phyloP scores from a whole-genome alignment of 37 sponge, comb jelly and placozoan genomes.

The Theonella swinhoei region DNA sequence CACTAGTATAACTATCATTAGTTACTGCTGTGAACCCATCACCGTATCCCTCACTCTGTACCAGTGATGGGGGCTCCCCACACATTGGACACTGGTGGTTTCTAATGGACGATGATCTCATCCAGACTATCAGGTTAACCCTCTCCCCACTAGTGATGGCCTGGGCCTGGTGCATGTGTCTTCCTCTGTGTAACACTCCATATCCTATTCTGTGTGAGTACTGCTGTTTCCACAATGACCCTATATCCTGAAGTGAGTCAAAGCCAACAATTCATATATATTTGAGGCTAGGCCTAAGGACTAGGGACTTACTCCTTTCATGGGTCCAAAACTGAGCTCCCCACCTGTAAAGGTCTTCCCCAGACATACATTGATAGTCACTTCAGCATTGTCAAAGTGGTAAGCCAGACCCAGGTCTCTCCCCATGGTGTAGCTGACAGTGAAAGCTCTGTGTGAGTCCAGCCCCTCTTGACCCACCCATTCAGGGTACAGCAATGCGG shows the following conservation, averaged over 20 bases:
- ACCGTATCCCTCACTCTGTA: constrained; percentile 45
- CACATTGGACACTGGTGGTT: constrained; percentile 86
- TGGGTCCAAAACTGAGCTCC: constrained; percentile 74
- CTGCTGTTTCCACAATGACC: constrained; percentile 1
- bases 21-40: constrained; percentile 65
- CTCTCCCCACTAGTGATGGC: constrained; percentile 66
- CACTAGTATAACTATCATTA: background rate
- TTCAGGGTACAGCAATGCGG: constrained; percentile 75
- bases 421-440: constrained; percentile 66
- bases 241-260: background rate
- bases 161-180: constrained; percentile 34
- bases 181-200: constrained; percentile 74
- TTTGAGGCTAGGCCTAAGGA: too few relatives aligned
- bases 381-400: constrained; percentile 93
- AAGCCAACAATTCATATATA: too few relatives aligned
- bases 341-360: constrained; percentile 78
- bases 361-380: constrained; percentile 85
- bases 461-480: constrained; percentile 63
- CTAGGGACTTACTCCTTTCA: constrained; percentile 60
- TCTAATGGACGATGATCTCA: constrained; percentile 76
- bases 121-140: constrained; percentile 85
- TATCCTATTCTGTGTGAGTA: constrained; percentile 58
- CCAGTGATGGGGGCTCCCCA: constrained; percentile 25
- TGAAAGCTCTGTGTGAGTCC: constrained; percentile 82
- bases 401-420: constrained; percentile 74